A percentile compares a stretch with the other conserved stretches of the same genome.
Evolutionary conservation across 2,113 vertebrate genomes (phyloP).

Genomic region (Ameiurus melas): DNA sequence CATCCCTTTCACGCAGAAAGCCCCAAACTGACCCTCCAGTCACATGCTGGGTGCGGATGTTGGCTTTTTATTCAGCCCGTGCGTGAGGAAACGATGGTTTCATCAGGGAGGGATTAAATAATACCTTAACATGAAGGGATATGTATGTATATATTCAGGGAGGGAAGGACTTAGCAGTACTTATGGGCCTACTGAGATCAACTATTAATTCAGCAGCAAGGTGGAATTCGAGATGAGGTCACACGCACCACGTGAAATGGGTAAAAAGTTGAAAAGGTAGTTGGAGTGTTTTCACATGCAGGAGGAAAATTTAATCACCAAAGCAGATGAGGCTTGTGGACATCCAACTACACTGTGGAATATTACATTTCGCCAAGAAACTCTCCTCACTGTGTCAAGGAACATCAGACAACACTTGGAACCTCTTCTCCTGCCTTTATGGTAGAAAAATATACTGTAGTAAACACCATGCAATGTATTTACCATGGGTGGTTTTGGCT

Average conservation of each 20-base stretch:
- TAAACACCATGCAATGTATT: not conserved
- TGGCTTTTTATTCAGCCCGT: slow-evolving; percentile 1
- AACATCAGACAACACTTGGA: not conserved
- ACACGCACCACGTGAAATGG: not conserved
- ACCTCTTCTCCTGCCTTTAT: not conserved
- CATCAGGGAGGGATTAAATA: slow-evolving; percentile 10
- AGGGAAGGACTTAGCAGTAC: not conserved
- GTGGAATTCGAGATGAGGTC: not conserved
- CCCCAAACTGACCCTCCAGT: not conserved
- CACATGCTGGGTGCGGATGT: not conserved
- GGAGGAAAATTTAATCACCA: not conserved
- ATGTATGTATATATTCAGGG: not conserved
- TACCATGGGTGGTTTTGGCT: too few relatives aligned
- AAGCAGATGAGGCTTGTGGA: not conserved
- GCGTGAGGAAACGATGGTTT: slow-evolving; percentile 11
- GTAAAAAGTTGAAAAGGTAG: not conserved
- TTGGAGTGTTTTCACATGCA: not conserved
- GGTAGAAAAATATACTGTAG: not conserved
- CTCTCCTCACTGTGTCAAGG: not conserved
- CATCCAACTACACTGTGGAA: not conserved
- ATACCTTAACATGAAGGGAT: not conserved
- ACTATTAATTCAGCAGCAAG: not conserved
- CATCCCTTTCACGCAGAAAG: not conserved
- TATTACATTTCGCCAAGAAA: not conserved
- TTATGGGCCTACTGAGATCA: not conserved